Percentiles rank a stretch among this genome's conserved stretches.
Evolutionary conservation across 2,888 invertebrate species (phyloP).

Genomic region (Chymomyza amoena): DNA sequence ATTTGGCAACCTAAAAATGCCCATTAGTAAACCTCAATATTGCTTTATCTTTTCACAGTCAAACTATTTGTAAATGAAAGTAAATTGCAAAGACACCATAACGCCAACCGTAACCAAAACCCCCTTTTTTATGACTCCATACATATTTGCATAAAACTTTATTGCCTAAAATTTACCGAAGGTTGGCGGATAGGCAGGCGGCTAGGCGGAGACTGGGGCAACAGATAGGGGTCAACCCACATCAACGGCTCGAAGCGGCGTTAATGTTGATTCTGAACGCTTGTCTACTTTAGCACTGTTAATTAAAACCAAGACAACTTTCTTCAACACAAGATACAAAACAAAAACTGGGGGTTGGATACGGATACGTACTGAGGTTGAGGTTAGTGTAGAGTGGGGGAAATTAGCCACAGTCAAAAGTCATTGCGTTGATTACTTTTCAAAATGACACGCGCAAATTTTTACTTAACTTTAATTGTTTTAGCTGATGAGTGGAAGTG

Average conservation of each 20-base stretch:
- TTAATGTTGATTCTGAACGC: conserved; percentile 48
- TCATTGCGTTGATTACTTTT: conserved; percentile 74
- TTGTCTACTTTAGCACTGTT: conserved; percentile 65
- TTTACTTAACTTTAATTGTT: conserved; percentile 75
- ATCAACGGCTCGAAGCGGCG: background rate
- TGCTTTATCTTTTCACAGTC: conserved; percentile 70
- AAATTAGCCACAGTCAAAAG: conserved; percentile 74
- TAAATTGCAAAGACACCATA: conserved; percentile 27
- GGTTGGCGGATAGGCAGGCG: background rate
- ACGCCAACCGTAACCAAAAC: conserved; percentile 10
- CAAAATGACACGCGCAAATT: conserved; percentile 66
- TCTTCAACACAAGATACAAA: conserved; percentile 34
- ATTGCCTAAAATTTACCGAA: conserved; percentile 10
- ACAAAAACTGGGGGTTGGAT: conserved; percentile 10
- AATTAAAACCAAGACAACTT: conserved; percentile 74
- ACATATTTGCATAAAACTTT: conserved; percentile 27
- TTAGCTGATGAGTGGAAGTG: background rate
- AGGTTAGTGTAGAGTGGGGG: background rate
- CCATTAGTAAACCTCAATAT: conserved; percentile 78
- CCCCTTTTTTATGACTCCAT: conserved; percentile 35
- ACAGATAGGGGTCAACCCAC: background rate
- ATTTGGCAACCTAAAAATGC: conserved; percentile 64
- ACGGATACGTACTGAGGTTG: background rate
- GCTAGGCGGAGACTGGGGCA: background rate
- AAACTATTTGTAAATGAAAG: conserved; percentile 47